These are phyloP conservation scores for Capricornis sumatraensis DNA, from an alignment of 2,113 vertebrate genomes.

Conservation along the genomic window DNA sequence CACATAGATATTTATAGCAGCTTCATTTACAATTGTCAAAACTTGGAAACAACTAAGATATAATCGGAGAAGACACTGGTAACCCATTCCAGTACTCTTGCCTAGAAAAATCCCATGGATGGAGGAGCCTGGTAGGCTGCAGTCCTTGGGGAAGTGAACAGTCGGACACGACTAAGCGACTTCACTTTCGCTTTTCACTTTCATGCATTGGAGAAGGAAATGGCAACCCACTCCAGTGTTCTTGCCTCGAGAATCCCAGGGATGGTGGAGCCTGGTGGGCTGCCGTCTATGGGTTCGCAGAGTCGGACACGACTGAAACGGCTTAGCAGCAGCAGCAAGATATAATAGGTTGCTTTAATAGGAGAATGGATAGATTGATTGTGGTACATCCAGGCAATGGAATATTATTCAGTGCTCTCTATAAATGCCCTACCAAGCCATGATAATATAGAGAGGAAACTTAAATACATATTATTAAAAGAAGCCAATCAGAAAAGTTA, in stretches of 20 bases:
- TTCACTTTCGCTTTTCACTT: too few species aligned
- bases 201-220: too few species aligned
- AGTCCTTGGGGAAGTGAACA: too few species aligned
- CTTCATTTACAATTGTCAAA: background rate
- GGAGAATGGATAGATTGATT: background rate
- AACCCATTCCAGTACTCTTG: too few species aligned
- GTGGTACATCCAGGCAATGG: background rate
- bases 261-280: too few species aligned
- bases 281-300: rapidly evolving
- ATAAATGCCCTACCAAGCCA: background rate
- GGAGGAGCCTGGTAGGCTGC: too few species aligned
- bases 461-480: background rate
- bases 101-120: too few species aligned
- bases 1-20: background rate
- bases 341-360: background rate
- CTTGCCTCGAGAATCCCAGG: too few species aligned
- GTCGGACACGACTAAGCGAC: rapidly evolving
- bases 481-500: background rate
- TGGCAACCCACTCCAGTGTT: too few species aligned
- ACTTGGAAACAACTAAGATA: background rate
- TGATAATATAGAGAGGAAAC: background rate
- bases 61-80: too few species aligned
- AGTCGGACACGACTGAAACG: too few species aligned
- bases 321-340: background rate
- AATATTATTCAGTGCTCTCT: background rate